A percentile compares a stretch with the other conserved stretches of the same genome.
phyloP scores from a whole-genome alignment of 1,140 invertebrate species.

The Arion vulgaris region DNA sequence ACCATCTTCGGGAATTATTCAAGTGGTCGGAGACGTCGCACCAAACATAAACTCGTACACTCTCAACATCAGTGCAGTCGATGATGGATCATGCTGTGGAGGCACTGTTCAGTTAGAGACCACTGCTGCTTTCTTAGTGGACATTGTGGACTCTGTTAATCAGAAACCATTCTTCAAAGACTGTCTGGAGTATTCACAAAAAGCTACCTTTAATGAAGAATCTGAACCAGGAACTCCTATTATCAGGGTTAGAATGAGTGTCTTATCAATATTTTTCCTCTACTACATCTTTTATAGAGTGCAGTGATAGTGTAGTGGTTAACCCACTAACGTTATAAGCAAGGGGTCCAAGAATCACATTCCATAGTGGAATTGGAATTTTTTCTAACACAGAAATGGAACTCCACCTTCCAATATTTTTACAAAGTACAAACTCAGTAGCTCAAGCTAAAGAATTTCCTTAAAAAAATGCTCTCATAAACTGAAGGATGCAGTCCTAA shows the following conservation, averaged over 20 bases:
- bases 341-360: too few relatives aligned
- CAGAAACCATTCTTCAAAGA: conserved; percentile 59
- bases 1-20: conserved; percentile 56
- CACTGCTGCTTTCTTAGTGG: conserved; percentile 39
- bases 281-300: too few relatives aligned
- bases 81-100: conserved; percentile 64
- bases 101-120: conserved; percentile 44
- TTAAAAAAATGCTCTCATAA: too few relatives aligned
- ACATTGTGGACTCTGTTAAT: conserved; percentile 62
- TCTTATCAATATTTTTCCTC: background rate
- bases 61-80: conserved; percentile 55
- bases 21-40: conserved; percentile 47
- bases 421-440: too few relatives aligned
- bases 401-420: too few relatives aligned
- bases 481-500: too few relatives aligned
- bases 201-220: conserved; percentile 52
- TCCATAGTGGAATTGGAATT: too few relatives aligned
- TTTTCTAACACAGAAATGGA: too few relatives aligned
- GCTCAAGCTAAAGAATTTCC: too few relatives aligned
- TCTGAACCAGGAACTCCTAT: conserved; percentile 51
- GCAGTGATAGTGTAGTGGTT: too few relatives aligned
- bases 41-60: conserved; percentile 48
- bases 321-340: too few relatives aligned
- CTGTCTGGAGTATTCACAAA: conserved; percentile 51
- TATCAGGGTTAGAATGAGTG: conserved; percentile 49